Base-by-base conservation (phyloP, 2,888 invertebrate genomes). In the Aricia artaxerxes region DNA sequence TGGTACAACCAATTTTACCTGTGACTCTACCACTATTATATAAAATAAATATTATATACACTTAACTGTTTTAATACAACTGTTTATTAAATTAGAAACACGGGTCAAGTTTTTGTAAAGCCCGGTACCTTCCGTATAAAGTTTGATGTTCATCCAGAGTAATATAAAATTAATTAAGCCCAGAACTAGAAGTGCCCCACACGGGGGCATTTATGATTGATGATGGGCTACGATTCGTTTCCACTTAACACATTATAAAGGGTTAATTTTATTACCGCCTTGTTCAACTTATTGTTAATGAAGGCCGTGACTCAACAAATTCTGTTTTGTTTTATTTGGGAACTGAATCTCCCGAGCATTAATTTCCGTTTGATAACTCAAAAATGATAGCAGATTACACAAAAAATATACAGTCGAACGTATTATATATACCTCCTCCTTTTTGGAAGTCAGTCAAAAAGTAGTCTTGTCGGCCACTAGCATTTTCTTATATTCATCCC, bases 181-280 rank as follows among this genome's bases (percentile, higher is more conserved):
- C 35, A 31, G 35, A 57, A 76, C 53, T 76, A 57, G 78, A 78
- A 78, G 61, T 57, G 57, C 60, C 60, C 61, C 40, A 35, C 73
- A 73, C 84, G 90, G 90, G 90, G 87, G 86, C 87, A 88, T 24
- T 24, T 89, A 93, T 94, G 94, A 94, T 94, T 94, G 90, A 94
- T 94, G 93, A 91, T 91, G 86, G 88, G 86, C 91, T 91, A 91
- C 90, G 91, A 93, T 93, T 92, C 92, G 88, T 89, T 91, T 91
- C 93, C 93, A 94, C 93, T 94, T 93, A 93, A 91, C 92, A 91
- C 91, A 88, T 90, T 88, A 89, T 91, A 90, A 91, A 91, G 91
- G 92, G 93, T 92, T 92, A 91, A 92, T 93, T 93, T 92, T 91
- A 92, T 92, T 90, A 88, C 90, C 88, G 87, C 86, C 90, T 87